phyloP scores from a whole-genome alignment of 2,888 invertebrate species.

The Tricholauxania praeusta region DNA sequence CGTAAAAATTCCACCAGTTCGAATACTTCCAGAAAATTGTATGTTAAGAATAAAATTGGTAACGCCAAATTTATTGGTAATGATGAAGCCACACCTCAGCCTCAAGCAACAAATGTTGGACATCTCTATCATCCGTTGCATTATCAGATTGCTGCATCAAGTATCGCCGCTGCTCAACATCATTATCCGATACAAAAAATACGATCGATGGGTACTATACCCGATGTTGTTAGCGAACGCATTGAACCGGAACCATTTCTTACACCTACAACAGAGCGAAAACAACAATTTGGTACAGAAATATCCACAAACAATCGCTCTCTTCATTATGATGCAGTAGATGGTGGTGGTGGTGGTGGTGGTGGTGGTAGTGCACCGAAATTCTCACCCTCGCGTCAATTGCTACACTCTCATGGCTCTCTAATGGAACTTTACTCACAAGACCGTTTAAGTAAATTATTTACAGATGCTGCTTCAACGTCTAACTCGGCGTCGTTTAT shows the following conservation, averaged over 20 bases:
- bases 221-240: conserved; percentile 65
- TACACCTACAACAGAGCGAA: conserved; percentile 64
- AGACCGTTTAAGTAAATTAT: conserved; percentile 52
- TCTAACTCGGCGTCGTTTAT: conserved; percentile 55
- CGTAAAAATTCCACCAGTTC: conserved; percentile 58
- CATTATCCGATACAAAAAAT: conserved; percentile 67
- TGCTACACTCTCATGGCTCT: conserved; percentile 51
- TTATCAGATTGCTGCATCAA: background rate
- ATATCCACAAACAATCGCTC: conserved; percentile 58
- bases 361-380: conserved; percentile 49
- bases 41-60: conserved; percentile 65
- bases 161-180: conserved; percentile 41
- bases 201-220: conserved; percentile 67
- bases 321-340: conserved; percentile 51
- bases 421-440: conserved; percentile 54
- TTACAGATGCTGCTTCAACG: conserved; percentile 41
- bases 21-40: conserved; percentile 59
- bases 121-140: background rate
- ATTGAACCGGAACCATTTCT: conserved; percentile 65
- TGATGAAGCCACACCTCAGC: conserved; percentile 57
- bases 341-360: conserved; percentile 39
- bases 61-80: conserved; percentile 68
- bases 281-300: conserved; percentile 53
- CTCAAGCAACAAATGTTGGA: conserved; percentile 1
- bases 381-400: conserved; percentile 23